These are phyloP conservation scores for Spisula solida DNA, from an alignment of 2,888 invertebrate species.

Conservation along the genomic window DNA sequence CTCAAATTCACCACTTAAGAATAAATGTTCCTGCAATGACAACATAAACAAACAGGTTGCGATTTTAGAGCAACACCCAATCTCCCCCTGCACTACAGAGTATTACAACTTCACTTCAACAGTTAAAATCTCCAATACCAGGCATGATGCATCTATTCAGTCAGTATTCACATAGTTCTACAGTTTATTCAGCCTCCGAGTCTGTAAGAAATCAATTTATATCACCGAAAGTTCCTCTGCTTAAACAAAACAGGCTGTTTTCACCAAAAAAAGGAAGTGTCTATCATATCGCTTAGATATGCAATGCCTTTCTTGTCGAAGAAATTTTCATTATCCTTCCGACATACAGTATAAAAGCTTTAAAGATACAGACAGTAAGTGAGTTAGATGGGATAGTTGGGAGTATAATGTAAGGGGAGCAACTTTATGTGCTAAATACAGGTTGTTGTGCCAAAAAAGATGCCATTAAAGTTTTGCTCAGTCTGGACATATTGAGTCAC, in stretches of 20 bases:
- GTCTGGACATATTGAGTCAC: too few relatives aligned
- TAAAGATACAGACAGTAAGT: not conserved
- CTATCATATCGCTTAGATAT: not conserved
- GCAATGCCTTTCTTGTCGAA: not conserved
- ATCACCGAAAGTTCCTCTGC: not conserved
- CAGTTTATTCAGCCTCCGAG: slow-evolving; percentile 1
- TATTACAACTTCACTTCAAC: not conserved
- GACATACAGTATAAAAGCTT: not conserved
- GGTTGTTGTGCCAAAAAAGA: too few relatives aligned
- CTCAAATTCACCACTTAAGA: not conserved
- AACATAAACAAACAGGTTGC: not conserved
- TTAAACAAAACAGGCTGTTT: slow-evolving; percentile 1
- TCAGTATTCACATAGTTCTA: not conserved
- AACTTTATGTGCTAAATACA: too few relatives aligned
- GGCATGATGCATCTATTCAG: not conserved
- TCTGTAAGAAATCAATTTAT: slow-evolving; percentile 9
- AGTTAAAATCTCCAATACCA: slow-evolving; percentile 19
- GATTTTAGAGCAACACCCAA: not conserved
- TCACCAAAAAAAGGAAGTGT: not conserved
- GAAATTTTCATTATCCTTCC: not conserved
- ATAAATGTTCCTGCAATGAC: not conserved
- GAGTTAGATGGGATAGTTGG: not conserved
- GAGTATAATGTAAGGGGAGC: too few relatives aligned
- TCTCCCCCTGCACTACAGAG: not conserved
- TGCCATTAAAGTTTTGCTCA: too few relatives aligned